These are phyloP conservation scores for Heliothis virescens DNA, from an alignment of 1,140 invertebrate genomes.

Conservation along the genomic window DNA sequence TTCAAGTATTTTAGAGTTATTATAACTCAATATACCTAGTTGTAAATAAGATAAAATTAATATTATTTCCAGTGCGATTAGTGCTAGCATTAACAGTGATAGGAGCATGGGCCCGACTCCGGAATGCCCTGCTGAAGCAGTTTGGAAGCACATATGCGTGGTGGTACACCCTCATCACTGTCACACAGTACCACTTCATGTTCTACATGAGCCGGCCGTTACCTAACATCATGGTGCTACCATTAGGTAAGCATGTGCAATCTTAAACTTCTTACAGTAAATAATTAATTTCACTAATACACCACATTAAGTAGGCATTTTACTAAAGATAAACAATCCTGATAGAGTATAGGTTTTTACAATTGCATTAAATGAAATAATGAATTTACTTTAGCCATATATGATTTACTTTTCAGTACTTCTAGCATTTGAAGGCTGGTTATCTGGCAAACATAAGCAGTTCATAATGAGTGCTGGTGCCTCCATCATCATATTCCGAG, in stretches of 20 bases:
- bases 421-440: constrained; percentile 94
- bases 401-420: constrained; percentile 90
- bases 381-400: no score
- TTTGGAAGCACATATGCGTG: constrained; percentile 92
- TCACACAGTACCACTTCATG: constrained; percentile 99
- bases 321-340: no score
- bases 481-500: constrained; percentile 96
- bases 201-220: constrained; percentile 98
- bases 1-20: no score
- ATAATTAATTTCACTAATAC: no score
- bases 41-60: no score
- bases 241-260: constrained; percentile 94
- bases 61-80: constrained; percentile 91
- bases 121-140: constrained; percentile 89
- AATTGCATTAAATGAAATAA: no score
- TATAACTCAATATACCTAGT: no score
- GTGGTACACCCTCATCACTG: constrained; percentile 95
- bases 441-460: constrained; percentile 90
- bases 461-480: constrained; percentile 95
- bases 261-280: no score
- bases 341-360: no score
- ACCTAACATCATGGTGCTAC: constrained; percentile 98
- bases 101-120: constrained; percentile 90
- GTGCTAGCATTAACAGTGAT: constrained; percentile 92
- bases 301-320: no score